Base-by-base conservation (phyloP, 2,113 vertebrate genomes). In the Verasper variegatus region DNA sequence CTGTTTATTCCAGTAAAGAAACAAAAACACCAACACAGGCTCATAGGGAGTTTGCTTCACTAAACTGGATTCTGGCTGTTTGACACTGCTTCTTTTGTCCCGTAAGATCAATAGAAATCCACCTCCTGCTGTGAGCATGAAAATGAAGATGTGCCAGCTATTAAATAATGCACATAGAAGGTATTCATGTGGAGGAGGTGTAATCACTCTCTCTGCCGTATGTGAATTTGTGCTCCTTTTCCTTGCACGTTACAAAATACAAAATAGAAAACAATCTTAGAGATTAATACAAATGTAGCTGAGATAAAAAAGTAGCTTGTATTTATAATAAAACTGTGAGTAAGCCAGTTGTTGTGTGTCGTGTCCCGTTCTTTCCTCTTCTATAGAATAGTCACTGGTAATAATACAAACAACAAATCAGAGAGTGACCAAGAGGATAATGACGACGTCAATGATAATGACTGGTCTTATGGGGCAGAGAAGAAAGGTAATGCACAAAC, bases 401-500 rank as follows among this genome's bases (percentile, higher is more conserved):
- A 98, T 94, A 99, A 97, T 86, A 95, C 97, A 86, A 99, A 97
- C 94, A 99, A 98, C 92, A 99, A 99, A 89, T 99, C 98, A 0
- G 98, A 99, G 88, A 99, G 97, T 9, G 98, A 99, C 95, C 98
- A 98, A 89, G 98, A 99, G 85, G 98, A 99, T 86, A 99, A 99
- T 0, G 98, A 99, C 0, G 98, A 99, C 78, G 96, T 98, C 91
- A 99, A 99, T 10, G 98, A 99, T 87, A 99, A 99, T 0, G 98
- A 99, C 91, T 99, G 97, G 98, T 99, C 97, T 45, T 99, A 99
- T 0, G 97, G 97, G 78, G 97, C 97, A 0, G 97, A 99, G 92
- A 99, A 98, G 95, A 98, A 98, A 97, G 97, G 97, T 99, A 86
- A 86, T 1, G 9, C 24, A n/a, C 47, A n/a, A 12, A 14, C 23